Evolutionary conservation across 2,113 vertebrate species (phyloP), one percentile per base, ranked within the genome.

Genomic region (Junco hyemalis): DNA sequence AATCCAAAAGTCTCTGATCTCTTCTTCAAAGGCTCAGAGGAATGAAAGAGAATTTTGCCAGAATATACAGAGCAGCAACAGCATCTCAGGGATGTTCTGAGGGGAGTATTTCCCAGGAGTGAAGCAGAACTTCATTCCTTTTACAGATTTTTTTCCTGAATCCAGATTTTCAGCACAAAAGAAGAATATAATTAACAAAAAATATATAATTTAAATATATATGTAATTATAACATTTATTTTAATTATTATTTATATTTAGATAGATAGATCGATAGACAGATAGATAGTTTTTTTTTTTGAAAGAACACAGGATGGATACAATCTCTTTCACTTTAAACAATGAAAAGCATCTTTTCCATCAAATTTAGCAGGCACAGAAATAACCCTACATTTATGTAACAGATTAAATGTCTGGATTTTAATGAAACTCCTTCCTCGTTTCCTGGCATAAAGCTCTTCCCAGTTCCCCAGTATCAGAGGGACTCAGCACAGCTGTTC

Each of bases 1-100:
- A 76, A 93, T 91, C 73, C 86, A 26, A 91, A 93, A 47, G 71
- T 26, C 86, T 95, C 92, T 96, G 90, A 94, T 93, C 92, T 95
- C 50, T 14, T 82, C 90, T 93, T 90, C 92, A 92, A 90, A 95
- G 92, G 71, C 59, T 70, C 54, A 38, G 68, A 79, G 78, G 50
- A 82, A 93, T 45, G 45, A 87, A 91, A 92, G 85, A 72, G 50
- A 88, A 90, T 82, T 85, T 50, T 83, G 61, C 68, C 68, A 77
- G 66, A 88, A 90, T 14, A 80, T 1, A 68, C 42, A 59, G 28
- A 17, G 48, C 42, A 81, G 78, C 56, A 74, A 51, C 64, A 8
- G 5, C 79, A 86, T 82, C 88, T 79, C 23, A 45, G 45, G 73
- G 56, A 36, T 79, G 65, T 61, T 81, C 16, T 38, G 18, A 56